These are phyloP conservation scores for Oxyura jamaicensis DNA, from an alignment of 2,113 vertebrate genomes.

Conservation along the genomic window DNA sequence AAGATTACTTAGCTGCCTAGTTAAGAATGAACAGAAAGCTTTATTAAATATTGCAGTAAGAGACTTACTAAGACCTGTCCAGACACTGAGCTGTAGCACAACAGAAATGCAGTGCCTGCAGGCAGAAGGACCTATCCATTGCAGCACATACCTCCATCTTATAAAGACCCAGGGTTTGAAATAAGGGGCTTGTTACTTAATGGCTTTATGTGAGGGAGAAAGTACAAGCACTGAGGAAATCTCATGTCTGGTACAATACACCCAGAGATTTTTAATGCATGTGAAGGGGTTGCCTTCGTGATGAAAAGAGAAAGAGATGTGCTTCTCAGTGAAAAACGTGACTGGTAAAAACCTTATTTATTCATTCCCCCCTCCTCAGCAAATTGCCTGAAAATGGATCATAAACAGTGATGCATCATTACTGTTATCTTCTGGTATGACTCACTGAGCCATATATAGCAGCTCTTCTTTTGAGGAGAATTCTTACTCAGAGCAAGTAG, in stretches of 20 bases:
- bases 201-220: neutral
- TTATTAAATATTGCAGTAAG: neutral
- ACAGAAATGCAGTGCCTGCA: neutral
- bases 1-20: neutral
- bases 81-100: neutral
- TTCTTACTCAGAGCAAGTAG: constrained; percentile 58
- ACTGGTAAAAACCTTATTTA: constrained; percentile 5
- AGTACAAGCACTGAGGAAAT: neutral
- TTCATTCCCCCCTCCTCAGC: neutral
- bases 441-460: constrained; percentile 62
- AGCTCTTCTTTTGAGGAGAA: constrained; percentile 39
- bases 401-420: constrained; percentile 16
- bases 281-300: neutral
- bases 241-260: neutral
- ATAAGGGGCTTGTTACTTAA: neutral
- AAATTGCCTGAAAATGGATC: constrained; percentile 50
- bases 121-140: neutral
- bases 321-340: neutral
- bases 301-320: neutral
- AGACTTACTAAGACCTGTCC: neutral
- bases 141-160: neutral
- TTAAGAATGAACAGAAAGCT: neutral
- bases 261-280: neutral
- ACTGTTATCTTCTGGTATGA: constrained; percentile 31
- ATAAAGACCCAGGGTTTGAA: neutral